Percentiles rank a stretch among this genome's conserved stretches.
Evolutionary conservation across 2,797 vertebrate genomes (phyloP).

Genomic region (Hippoglossus hippoglossus): DNA sequence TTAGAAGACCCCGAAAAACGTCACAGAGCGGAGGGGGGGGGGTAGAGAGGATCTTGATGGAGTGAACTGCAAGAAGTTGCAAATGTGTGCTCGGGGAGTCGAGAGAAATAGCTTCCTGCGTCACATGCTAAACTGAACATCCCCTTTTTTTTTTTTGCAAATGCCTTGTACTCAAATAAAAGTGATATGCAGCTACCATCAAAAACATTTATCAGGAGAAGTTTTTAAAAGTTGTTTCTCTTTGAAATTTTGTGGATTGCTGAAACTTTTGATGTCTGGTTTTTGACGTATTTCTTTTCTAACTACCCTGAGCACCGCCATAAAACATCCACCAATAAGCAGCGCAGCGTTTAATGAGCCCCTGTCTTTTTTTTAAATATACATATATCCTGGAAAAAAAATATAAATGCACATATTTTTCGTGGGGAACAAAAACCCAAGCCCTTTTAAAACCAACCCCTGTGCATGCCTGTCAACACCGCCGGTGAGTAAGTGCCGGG

Average conservation of each 20-base stretch:
- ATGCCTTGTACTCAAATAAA: slow-evolving; percentile 36
- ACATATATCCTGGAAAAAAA: too few relatives aligned
- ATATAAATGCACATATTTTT: too few relatives aligned
- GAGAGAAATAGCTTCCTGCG: slow-evolving; percentile 58
- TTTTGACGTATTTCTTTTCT: slow-evolving; percentile 30
- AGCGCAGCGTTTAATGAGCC: too few relatives aligned
- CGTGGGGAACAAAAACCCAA: background rate
- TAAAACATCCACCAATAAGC: background rate
- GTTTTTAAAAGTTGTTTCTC: slow-evolving; percentile 25
- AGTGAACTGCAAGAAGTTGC: slow-evolving; percentile 57
- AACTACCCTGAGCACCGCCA: background rate
- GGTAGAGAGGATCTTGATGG: slow-evolving; percentile 33
- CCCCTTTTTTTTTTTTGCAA: slow-evolving; percentile 12
- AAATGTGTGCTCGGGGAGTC: slow-evolving; percentile 62
- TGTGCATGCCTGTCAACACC: slow-evolving; percentile 38
- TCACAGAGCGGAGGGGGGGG: background rate
- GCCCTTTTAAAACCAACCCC: background rate
- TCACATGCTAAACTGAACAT: slow-evolving; percentile 51
- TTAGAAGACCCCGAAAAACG: slow-evolving; percentile 57
- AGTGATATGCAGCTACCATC: slow-evolving; percentile 36
- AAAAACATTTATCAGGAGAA: slow-evolving; percentile 24
- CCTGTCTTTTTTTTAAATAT: background rate
- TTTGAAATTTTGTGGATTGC: slow-evolving; percentile 18
- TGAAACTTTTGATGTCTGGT: slow-evolving; percentile 21
- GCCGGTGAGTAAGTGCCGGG: slow-evolving; percentile 25